phyloP scores from a whole-genome alignment of 2,113 vertebrate genomes.

The Gila orcuttii region DNA sequence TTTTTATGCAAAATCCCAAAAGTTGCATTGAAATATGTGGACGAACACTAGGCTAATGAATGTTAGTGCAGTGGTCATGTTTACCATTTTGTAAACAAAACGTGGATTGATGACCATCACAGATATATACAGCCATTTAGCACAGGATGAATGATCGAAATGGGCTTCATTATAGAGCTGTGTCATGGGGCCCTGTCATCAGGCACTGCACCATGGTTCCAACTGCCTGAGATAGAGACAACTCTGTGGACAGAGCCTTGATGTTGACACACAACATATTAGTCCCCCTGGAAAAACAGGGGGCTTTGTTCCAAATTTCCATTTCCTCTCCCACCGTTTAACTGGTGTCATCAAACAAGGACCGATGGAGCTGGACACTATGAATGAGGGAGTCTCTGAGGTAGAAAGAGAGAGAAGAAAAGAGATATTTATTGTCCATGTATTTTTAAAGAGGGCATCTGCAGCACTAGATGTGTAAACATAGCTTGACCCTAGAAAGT shows the following conservation, averaged over 20 bases:
- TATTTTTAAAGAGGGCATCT: conserved; percentile 64
- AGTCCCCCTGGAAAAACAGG: conserved; percentile 69
- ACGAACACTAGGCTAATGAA: neutral
- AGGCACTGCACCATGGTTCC: conserved; percentile 75
- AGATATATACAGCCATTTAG: conserved; percentile 65
- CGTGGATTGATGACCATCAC: conserved; percentile 44
- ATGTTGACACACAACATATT: conserved; percentile 80
- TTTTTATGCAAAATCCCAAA: neutral
- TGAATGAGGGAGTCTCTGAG: conserved; percentile 23
- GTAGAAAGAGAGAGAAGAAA: conserved; percentile 20
- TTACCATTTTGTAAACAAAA: conserved; percentile 45
- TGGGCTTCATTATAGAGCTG: conserved; percentile 73
- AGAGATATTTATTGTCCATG: conserved; percentile 61
- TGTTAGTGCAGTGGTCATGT: neutral
- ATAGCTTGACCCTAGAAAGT: conserved; percentile 55
- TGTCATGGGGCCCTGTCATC: conserved; percentile 63
- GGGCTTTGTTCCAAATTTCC: conserved; percentile 68
- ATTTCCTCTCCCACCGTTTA: conserved; percentile 72
- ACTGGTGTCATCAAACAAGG: conserved; percentile 55
- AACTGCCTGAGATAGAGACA: conserved; percentile 75
- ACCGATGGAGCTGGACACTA: conserved; percentile 49
- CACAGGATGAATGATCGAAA: conserved; percentile 79
- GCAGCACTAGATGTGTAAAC: conserved; percentile 60
- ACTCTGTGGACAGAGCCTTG: conserved; percentile 65
- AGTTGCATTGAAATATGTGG: neutral